Percentiles rank a stretch among this genome's conserved stretches.
Evolutionary conservation across 1,140 invertebrate genomes (phyloP).

Genomic region (Protaetia brevitarsis): DNA sequence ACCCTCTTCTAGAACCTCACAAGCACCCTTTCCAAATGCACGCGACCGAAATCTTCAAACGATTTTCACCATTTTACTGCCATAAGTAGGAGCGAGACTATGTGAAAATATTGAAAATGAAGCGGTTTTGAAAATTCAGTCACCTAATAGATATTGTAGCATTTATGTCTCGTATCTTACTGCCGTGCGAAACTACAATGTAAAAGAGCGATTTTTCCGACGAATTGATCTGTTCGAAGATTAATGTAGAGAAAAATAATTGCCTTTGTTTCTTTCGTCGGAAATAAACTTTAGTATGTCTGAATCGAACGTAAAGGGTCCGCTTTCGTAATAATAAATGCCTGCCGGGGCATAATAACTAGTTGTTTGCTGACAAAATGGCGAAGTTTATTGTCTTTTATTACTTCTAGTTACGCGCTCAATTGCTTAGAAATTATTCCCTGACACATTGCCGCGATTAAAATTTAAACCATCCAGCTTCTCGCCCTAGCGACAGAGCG

Average conservation of each 20-base stretch:
- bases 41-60: too few relatives aligned
- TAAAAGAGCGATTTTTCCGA: neutral
- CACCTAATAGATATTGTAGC: neutral
- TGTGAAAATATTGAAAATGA: too few relatives aligned
- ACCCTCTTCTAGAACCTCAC: too few relatives aligned
- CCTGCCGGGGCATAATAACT: neutral
- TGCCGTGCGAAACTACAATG: neutral
- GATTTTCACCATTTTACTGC: too few relatives aligned
- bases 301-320: neutral
- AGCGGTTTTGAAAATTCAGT: neutral
- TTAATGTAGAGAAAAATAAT: slow-evolving; percentile 16
- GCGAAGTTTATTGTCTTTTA: slow-evolving; percentile 1
- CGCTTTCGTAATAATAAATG: neutral
- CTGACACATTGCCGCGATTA: too few relatives aligned
- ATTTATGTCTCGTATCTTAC: neutral
- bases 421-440: slow-evolving; percentile 24
- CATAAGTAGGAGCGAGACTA: too few relatives aligned
- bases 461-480: too few relatives aligned
- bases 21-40: too few relatives aligned
- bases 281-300: neutral
- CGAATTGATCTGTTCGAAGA: neutral
- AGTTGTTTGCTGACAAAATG: neutral
- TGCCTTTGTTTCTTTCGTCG: neutral
- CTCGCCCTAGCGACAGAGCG: too few relatives aligned
- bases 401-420: slow-evolving; percentile 14